phyloP scores from a whole-genome alignment of 2,797 vertebrate genomes.

The Arnoldichthys spilopterus region DNA sequence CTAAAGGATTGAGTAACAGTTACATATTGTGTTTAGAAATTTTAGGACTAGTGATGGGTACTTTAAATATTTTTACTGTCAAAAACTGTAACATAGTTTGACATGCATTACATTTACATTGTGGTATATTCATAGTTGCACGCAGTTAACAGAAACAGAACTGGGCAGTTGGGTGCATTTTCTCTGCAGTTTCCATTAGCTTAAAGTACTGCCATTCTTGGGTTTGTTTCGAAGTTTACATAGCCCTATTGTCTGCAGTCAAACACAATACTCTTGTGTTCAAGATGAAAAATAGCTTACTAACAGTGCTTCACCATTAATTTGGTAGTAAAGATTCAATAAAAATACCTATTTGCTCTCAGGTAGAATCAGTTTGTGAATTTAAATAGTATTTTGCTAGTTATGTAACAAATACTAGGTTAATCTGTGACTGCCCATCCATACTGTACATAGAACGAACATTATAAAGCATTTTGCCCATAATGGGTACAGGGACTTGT shows the following conservation, averaged over 20 bases:
- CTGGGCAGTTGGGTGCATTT: not conserved
- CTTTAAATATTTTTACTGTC: not conserved
- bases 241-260: too few species aligned
- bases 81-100: not conserved
- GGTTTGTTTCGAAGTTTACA: too few species aligned
- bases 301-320: not conserved
- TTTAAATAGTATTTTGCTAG: not conserved
- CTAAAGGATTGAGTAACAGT: not conserved
- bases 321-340: not conserved
- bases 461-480: constrained; percentile 62
- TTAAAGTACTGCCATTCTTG: too few species aligned
- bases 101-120: not conserved
- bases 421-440: not conserved
- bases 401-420: not conserved
- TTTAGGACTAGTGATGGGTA: not conserved
- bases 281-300: not conserved
- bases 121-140: not conserved
- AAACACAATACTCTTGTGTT: not conserved
- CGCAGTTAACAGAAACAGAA: not conserved
- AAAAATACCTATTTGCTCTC: not conserved
- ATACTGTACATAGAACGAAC: not conserved
- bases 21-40: constrained; percentile 1
- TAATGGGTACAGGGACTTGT: constrained; percentile 67
- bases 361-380: too few species aligned
- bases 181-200: not conserved